Conservation (phyloP, 2,888 invertebrate genomes). For the Mythimna vitellina region DNA sequence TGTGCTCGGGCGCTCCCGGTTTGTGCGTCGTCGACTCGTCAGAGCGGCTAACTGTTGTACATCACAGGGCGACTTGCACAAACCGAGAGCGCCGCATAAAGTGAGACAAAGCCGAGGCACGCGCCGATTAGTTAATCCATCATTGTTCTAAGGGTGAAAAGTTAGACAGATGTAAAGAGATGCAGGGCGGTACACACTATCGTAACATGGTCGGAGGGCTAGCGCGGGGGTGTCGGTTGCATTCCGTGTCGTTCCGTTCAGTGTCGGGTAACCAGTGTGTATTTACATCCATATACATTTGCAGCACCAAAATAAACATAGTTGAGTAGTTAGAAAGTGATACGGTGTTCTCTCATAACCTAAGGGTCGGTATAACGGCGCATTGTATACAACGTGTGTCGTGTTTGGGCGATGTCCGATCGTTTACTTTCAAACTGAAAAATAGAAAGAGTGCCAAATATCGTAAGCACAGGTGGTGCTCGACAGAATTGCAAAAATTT, state of each 20-base stretch:
- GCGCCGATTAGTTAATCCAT: constrained; percentile 60
- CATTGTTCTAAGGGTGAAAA: constrained; percentile 63
- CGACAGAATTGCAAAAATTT: constrained; percentile 85
- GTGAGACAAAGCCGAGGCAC: constrained; percentile 56
- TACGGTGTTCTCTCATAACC: constrained; percentile 70
- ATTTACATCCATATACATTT: constrained; percentile 71
- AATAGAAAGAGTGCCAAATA: constrained; percentile 88
- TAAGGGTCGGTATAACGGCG: constrained; percentile 49
- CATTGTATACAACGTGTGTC: constrained; percentile 69
- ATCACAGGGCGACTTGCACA: constrained; percentile 8
- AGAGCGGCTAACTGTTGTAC: not conserved
- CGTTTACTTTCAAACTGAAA: constrained; percentile 74
- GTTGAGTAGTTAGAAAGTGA: constrained; percentile 65
- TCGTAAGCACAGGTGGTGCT: constrained; percentile 89
- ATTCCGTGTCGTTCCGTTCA: constrained; percentile 62
- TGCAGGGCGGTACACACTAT: constrained; percentile 68
- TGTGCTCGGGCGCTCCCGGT: constrained; percentile 42
- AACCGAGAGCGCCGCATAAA: constrained; percentile 36
- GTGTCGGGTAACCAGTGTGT: constrained; percentile 69
- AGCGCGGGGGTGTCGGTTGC: constrained; percentile 63
- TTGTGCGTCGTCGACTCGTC: not conserved
- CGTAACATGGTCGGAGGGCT: constrained; percentile 61
- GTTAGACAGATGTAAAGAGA: constrained; percentile 64
- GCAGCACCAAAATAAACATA: constrained; percentile 67
- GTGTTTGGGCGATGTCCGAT: constrained; percentile 77